phyloP scores from a whole-genome alignment of 1,140 invertebrate genomes.

The Trichomalopsis sarcophagae region DNA sequence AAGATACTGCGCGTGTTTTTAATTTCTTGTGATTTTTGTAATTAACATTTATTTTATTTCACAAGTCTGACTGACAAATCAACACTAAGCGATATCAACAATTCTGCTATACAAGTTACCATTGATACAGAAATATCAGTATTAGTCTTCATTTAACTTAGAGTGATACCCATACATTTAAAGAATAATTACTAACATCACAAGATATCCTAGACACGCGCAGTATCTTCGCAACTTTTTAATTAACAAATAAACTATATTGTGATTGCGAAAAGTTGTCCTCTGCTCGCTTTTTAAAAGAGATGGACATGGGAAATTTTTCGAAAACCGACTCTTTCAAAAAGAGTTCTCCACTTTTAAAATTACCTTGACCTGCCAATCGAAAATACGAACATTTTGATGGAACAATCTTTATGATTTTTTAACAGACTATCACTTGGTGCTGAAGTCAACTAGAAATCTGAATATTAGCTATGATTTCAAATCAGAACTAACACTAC shows the following conservation, averaged over 20 bases:
- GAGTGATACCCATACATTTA: slow-evolving; percentile 14
- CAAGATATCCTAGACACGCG: background rate
- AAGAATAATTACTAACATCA: background rate
- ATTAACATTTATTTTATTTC: too few relatives aligned
- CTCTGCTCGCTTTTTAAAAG: slow-evolving; percentile 38
- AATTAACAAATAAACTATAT: slow-evolving; percentile 9
- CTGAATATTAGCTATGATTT: background rate
- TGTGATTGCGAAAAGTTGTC: slow-evolving; percentile 44
- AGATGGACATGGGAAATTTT: slow-evolving; percentile 35
- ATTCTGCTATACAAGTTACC: slow-evolving; percentile 46
- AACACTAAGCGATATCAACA: slow-evolving; percentile 21
- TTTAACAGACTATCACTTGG: slow-evolving; percentile 5
- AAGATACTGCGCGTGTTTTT: too few relatives aligned
- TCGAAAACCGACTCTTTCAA: slow-evolving; percentile 26
- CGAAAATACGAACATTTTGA: background rate
- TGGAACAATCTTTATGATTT: slow-evolving; percentile 5
- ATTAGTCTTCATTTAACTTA: slow-evolving; percentile 42
- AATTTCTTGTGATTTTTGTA: too few relatives aligned
- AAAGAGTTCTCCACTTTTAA: slow-evolving; percentile 43
- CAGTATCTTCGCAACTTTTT: slow-evolving; percentile 5
- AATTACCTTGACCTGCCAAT: slow-evolving; percentile 34
- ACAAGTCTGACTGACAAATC: slow-evolving; percentile 38
- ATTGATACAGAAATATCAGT: slow-evolving; percentile 44
- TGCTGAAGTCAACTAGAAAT: slow-evolving; percentile 27
- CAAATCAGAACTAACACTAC: background rate